Base-by-base conservation (phyloP, 2,113 vertebrate genomes). In the Herpetotheres cachinnans region DNA sequence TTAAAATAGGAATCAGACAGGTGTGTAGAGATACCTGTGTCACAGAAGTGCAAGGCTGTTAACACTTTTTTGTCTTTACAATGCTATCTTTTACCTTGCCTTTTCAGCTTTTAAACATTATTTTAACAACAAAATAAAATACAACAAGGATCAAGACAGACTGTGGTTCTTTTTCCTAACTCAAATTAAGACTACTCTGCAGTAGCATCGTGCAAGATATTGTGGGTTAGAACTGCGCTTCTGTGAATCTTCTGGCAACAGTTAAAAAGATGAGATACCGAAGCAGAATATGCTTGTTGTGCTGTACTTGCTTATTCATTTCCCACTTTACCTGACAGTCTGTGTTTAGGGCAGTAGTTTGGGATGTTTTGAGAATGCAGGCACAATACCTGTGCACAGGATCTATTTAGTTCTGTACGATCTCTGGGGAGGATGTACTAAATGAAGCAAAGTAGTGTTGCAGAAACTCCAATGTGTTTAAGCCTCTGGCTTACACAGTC, bases 371-470 rank as follows among this genome's bases (percentile, higher is more conserved):
- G 32, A 87, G 62, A 91, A 71, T 18, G 69, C 36, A 90, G 34
- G 82, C 55, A 77, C 26, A 46, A n/a, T 15, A 11, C 29, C 32
- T 36, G 81, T 44, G 55, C 52, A 77, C 21, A 73, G 63, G 86
- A 86, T 84, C n/a, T 82, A 9, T 93, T 97, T 95, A 55, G 54
- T 66, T 49, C 77, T 27, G 6, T 36, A 6, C 54, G 27, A 47
- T 95, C 79, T 95, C 85, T 82, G 30, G 79, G 42, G 56, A 69
- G 80, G 50, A 89, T 70, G 76, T 34, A 82, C 29, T 92, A 94
- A 95, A 94, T 82, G 82, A 97, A 96, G 91, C 96, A 93, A 95
- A 97, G 86, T 34, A 21, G 22, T 70, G 54, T 27, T 95, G 76
- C 70, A 89, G 80, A 93, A 92, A 34, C 34, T 93, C 95, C 88